These are phyloP conservation scores for Apodemus agrarius DNA, from an alignment of 2,797 vertebrate genomes.

Conservation along the genomic window DNA sequence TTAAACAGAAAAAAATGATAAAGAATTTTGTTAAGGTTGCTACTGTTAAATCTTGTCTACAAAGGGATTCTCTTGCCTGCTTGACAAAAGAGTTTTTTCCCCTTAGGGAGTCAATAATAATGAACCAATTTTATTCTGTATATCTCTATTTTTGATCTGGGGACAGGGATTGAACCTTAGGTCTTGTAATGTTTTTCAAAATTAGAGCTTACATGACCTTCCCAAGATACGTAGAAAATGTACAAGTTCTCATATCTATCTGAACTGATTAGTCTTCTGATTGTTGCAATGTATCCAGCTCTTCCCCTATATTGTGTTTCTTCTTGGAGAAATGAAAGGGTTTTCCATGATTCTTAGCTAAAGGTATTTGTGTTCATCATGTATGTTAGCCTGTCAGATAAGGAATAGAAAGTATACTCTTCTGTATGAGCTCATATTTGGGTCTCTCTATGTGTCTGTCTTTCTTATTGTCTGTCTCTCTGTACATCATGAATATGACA, in stretches of 20 bases:
- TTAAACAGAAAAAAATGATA: not conserved
- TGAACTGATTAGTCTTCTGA: not conserved
- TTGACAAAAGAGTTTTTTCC: not conserved
- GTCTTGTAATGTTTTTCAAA: not conserved
- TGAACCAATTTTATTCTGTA: not conserved
- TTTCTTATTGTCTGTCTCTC: not conserved
- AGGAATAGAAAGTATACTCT: not conserved
- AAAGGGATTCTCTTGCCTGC: not conserved
- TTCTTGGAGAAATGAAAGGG: not conserved
- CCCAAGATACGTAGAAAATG: not conserved
- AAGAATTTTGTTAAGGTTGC: not conserved
- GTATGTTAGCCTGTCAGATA: not conserved
- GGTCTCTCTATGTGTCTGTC: not conserved
- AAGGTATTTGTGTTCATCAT: not conserved
- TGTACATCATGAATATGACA: not conserved
- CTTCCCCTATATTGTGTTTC: no score
- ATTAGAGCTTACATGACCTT: not conserved
- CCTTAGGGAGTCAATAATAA: constrained; percentile 25
- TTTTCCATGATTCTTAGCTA: not conserved
- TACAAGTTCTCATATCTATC: not conserved
- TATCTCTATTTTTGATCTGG: not conserved
- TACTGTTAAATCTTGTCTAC: not conserved
- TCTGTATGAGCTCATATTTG: not conserved
- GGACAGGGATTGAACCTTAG: not conserved
- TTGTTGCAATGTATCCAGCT: not conserved